Conservation (phyloP, 2,113 vertebrate species). For the Nycticryphes semicollaris region DNA sequence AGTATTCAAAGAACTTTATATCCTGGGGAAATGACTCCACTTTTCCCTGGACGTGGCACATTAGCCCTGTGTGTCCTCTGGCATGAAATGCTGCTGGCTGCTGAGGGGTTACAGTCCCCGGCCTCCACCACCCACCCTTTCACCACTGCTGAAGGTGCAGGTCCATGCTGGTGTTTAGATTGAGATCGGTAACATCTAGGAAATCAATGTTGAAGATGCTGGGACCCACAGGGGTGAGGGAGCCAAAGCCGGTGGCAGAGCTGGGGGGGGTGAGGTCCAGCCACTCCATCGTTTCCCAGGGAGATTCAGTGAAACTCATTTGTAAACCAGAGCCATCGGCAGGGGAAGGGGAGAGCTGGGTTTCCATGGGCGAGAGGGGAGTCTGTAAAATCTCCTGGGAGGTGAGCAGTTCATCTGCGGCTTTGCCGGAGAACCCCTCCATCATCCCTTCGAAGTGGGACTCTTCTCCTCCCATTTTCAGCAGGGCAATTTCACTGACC, state of each 20-base stretch:
- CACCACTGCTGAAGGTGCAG: conserved; percentile 96
- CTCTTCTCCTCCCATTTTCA: conserved; percentile 85
- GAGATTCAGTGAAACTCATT: conserved; percentile 90
- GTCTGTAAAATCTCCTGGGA: conserved; percentile 87
- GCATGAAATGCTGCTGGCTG: not conserved
- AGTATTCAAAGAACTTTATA: not conserved
- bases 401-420: conserved; percentile 83
- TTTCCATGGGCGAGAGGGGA: conserved; percentile 84
- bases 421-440: conserved; percentile 81
- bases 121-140: conserved; percentile 24
- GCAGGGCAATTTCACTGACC: conserved; percentile 78
- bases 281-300: conserved; percentile 98
- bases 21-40: conserved; percentile 12
- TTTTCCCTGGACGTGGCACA: not conserved
- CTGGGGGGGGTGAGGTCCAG: conserved; percentile 92
- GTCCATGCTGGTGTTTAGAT: conserved; percentile 93
- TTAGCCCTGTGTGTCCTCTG: not conserved
- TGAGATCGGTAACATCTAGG: conserved; percentile 93
- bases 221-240: conserved; percentile 79
- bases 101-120: not conserved
- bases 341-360: conserved; percentile 82
- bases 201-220: conserved; percentile 97
- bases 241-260: conserved; percentile 83
- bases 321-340: conserved; percentile 84
- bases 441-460: conserved; percentile 81